Evolutionary conservation across 1,140 invertebrate genomes (phyloP).

Genomic region (Drosophila ercepeae): DNA sequence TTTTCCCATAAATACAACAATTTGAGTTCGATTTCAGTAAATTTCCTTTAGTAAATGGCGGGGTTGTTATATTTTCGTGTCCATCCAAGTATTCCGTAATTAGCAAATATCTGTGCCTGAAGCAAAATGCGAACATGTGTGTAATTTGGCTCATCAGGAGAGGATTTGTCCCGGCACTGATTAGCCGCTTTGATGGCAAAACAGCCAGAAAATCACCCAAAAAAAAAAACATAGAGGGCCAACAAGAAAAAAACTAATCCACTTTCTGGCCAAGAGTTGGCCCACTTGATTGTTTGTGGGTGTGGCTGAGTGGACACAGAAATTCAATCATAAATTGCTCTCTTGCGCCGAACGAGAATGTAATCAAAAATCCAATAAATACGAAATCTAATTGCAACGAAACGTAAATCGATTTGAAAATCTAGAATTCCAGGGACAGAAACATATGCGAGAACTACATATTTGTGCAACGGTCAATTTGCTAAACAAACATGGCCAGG

Average conservation of each 20-base stretch:
- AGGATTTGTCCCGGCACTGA: constrained; percentile 56
- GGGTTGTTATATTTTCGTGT: constrained; percentile 47
- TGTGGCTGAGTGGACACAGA: constrained; percentile 23
- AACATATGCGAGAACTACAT: constrained; percentile 64
- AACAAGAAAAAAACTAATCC: constrained; percentile 26
- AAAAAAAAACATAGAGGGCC: constrained; percentile 19
- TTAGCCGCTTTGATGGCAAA: constrained; percentile 70
- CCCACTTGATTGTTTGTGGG: constrained; percentile 44
- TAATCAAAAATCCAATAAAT: constrained; percentile 68
- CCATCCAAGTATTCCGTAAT: constrained; percentile 62
- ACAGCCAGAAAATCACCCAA: constrained; percentile 42
- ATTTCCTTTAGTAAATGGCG: not conserved
- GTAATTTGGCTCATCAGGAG: constrained; percentile 65
- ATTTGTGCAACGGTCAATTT: constrained; percentile 76
- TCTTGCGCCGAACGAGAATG: constrained; percentile 24
- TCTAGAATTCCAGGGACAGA: not conserved
- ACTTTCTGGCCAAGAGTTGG: constrained; percentile 24
- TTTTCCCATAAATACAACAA: not conserved
- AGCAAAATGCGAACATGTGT: constrained; percentile 72
- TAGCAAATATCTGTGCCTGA: constrained; percentile 47
- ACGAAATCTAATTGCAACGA: constrained; percentile 59
- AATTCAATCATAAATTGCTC: constrained; percentile 67
- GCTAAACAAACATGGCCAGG: constrained; percentile 50
- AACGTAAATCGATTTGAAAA: constrained; percentile 47
- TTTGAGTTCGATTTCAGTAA: not conserved